These are phyloP conservation scores for Xiphophorus maculatus DNA, from an alignment of 2,113 vertebrate species.

Conservation along the genomic window DNA sequence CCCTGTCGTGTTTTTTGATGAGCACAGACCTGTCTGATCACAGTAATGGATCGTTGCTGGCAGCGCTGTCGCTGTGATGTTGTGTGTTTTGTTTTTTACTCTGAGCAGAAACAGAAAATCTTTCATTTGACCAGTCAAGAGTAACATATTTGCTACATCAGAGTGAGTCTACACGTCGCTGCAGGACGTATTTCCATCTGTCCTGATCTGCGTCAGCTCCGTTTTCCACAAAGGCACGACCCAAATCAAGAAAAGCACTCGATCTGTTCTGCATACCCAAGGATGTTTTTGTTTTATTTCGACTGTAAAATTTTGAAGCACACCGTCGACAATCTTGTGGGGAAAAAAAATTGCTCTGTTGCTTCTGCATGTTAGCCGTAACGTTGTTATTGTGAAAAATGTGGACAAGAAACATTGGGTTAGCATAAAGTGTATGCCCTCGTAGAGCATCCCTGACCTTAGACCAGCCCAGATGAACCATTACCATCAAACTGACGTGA, in stretches of 20 bases:
- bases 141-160: background rate
- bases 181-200: background rate
- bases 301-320: no score
- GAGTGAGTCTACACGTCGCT: background rate
- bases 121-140: background rate
- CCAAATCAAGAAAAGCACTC: background rate
- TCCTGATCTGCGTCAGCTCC: background rate
- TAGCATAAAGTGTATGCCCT: conserved; percentile 7
- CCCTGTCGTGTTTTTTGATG: background rate
- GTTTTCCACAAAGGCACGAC: background rate
- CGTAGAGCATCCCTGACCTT: conserved; percentile 24
- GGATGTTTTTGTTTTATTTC: background rate
- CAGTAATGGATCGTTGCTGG: background rate
- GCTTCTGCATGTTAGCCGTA: background rate
- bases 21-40: background rate
- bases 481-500: conserved; percentile 31
- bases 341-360: background rate
- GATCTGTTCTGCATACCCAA: background rate
- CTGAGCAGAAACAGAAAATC: background rate
- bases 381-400: conserved; percentile 3
- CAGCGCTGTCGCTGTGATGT: background rate
- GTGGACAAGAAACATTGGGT: background rate
- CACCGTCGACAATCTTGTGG: background rate
- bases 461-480: conserved; percentile 20
- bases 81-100: background rate